Evolutionary conservation across 2,888 invertebrate genomes (phyloP).

Genomic region (Erynnis tages): DNA sequence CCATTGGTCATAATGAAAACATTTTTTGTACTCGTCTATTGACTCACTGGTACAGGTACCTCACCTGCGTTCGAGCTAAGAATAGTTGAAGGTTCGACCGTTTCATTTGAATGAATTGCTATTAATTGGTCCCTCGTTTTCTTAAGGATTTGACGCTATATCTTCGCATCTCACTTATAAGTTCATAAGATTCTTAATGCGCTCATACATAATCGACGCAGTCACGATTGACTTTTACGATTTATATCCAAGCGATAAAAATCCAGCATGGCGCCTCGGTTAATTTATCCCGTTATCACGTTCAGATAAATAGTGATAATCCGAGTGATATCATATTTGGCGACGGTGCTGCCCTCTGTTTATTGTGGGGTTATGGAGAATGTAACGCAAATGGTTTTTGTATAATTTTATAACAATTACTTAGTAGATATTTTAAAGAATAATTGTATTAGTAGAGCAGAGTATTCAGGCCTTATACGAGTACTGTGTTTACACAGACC

Average conservation of each 20-base stretch:
- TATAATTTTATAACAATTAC: neutral
- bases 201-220: constrained; percentile 11
- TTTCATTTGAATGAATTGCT: constrained; percentile 1
- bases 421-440: neutral
- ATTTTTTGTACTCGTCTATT: constrained; percentile 27
- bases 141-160: too few species aligned
- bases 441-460: too few species aligned
- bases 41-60: constrained; percentile 20
- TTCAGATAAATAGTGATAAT: constrained; percentile 65
- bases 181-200: neutral
- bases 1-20: constrained; percentile 31
- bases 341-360: constrained; percentile 46
- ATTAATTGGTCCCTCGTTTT: neutral
- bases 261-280: constrained; percentile 46
- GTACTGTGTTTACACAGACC: too few species aligned
- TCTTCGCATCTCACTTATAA: too few species aligned
- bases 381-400: constrained; percentile 16
- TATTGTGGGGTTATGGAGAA: constrained; percentile 37
- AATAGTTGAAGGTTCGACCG: neutral
- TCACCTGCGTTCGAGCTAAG: neutral
- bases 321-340: constrained; percentile 55
- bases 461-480: too few species aligned
- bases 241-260: constrained; percentile 20
- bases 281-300: constrained; percentile 55
- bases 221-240: constrained; percentile 18